Evolutionary conservation across 2,113 vertebrate species (phyloP).

Genomic region (Willisornis vidua): DNA sequence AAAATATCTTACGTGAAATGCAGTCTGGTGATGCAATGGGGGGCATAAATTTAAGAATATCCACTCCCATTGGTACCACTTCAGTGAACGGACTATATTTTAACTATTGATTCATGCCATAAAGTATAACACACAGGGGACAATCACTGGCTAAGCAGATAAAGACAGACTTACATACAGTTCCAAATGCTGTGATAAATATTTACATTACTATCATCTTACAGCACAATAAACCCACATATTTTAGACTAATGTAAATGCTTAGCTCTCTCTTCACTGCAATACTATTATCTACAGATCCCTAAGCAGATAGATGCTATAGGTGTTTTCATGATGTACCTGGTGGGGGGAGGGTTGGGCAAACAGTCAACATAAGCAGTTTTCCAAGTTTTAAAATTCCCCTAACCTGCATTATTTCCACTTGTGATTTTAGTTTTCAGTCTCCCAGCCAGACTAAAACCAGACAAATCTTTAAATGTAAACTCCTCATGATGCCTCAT

Average conservation of each 20-base stretch:
- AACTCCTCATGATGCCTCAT: conserved; percentile 31
- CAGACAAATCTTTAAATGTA: conserved; percentile 11
- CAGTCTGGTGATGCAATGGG: not conserved
- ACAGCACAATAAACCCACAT: not conserved
- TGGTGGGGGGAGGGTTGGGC: not conserved
- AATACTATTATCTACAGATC: not conserved
- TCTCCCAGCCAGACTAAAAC: conserved; percentile 12
- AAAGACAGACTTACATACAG: not conserved
- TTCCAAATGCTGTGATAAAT: not conserved
- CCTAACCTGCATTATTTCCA: conserved; percentile 36
- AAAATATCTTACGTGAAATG: not conserved
- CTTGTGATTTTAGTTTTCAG: conserved; percentile 1
- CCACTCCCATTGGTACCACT: not conserved
- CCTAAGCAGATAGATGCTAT: not conserved
- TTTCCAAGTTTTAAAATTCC: not conserved
- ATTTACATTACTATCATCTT: not conserved
- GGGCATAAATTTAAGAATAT: not conserved
- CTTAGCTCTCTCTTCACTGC: not conserved
- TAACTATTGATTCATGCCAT: not conserved
- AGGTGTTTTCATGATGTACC: not conserved
- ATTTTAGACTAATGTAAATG: not conserved
- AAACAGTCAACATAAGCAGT: not conserved
- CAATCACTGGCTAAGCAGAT: not conserved
- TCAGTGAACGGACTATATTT: not conserved
- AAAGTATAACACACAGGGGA: not conserved